These are phyloP conservation scores for Germaria angustata DNA, from an alignment of 2,888 invertebrate genomes.

Conservation along the genomic window DNA sequence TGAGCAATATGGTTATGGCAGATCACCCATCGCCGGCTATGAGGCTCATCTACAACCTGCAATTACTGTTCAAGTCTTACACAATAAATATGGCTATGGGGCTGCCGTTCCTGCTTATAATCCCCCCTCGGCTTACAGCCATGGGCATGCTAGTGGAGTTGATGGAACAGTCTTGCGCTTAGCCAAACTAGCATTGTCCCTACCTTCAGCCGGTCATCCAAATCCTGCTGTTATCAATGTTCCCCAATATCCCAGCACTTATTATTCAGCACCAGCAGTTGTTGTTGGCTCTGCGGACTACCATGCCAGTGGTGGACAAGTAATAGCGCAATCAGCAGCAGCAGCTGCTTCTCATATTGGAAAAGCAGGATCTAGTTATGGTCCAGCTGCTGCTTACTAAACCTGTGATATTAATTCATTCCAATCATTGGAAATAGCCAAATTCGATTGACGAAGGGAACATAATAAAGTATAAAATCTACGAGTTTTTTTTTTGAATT, in stretches of 20 bases:
- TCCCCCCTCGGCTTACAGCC: neutral
- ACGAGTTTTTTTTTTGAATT: neutral
- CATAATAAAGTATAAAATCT: neutral
- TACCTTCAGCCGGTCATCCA: slow-evolving; percentile 49
- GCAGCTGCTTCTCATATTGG: slow-evolving; percentile 72
- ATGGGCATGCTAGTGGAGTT: neutral
- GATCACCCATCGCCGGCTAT: slow-evolving; percentile 30
- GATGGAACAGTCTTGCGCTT: slow-evolving; percentile 2
- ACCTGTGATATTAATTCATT: slow-evolving; percentile 37
- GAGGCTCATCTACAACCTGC: slow-evolving; percentile 35
- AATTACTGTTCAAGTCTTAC: slow-evolving; percentile 17
- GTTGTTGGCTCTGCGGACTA: slow-evolving; percentile 46
- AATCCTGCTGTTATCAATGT: slow-evolving; percentile 31
- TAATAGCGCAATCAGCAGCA: slow-evolving; percentile 70
- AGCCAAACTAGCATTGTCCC: slow-evolving; percentile 28
- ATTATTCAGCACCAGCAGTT: slow-evolving; percentile 67
- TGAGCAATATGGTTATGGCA: neutral
- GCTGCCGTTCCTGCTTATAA: slow-evolving; percentile 1
- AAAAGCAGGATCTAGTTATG: slow-evolving; percentile 27
- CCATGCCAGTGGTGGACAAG: slow-evolving; percentile 15
- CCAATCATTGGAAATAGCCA: neutral
- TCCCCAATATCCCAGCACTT: slow-evolving; percentile 64
- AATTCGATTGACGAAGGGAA: neutral
- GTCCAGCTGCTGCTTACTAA: slow-evolving; percentile 24
- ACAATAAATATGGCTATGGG: neutral